Evolutionary conservation across 2,888 invertebrate genomes (phyloP).

Genomic region (Drosophila algonquin): DNA sequence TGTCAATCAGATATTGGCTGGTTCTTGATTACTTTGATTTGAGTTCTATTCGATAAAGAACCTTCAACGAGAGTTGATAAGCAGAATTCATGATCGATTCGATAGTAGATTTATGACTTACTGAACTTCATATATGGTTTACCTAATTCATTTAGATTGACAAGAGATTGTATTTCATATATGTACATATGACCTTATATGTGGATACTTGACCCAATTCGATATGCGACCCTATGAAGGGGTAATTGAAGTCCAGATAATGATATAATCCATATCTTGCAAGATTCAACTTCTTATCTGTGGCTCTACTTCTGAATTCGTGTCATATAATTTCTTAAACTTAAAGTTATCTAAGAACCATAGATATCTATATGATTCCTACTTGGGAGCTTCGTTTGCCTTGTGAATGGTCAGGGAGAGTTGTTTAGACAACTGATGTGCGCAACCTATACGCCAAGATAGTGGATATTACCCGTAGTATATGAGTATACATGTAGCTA

Average conservation of each 20-base stretch:
- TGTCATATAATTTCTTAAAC: too few species aligned
- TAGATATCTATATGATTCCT: background rate
- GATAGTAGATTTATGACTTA: background rate
- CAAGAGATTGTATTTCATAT: background rate
- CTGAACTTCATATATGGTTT: background rate
- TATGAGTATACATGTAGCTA: background rate
- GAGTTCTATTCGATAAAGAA: background rate
- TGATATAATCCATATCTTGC: background rate
- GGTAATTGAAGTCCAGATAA: background rate
- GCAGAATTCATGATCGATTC: background rate
- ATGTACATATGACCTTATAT: background rate
- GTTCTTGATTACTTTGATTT: background rate
- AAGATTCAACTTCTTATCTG: background rate
- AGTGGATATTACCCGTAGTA: constrained; percentile 1
- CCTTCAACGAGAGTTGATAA: background rate
- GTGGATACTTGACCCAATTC: background rate
- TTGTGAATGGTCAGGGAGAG: constrained; percentile 8
- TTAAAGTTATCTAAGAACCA: background rate
- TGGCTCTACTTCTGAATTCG: background rate
- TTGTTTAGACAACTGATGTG: constrained; percentile 9
- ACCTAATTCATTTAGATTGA: background rate
- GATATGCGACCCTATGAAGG: background rate
- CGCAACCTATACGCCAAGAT: constrained; percentile 9
- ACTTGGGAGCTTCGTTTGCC: background rate
- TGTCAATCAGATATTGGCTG: constrained; percentile 2